phyloP scores from a whole-genome alignment of 2,797 vertebrate genomes.

The Pipistrellus pipistrellus region DNA sequence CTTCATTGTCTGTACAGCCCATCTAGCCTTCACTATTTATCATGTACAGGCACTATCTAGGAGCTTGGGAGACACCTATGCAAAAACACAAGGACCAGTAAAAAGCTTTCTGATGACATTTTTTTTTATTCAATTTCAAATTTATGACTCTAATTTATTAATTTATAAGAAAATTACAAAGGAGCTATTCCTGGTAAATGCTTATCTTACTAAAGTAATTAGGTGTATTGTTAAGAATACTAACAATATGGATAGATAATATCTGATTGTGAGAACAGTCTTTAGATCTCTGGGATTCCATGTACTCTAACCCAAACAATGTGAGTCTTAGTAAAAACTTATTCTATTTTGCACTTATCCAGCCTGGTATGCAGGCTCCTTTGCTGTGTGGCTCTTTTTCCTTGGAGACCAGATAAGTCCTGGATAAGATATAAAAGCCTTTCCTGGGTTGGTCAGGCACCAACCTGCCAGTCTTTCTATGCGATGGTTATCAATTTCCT shows the following conservation, averaged over 20 bases:
- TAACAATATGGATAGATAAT: neutral
- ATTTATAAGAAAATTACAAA: neutral
- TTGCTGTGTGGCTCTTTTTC: neutral
- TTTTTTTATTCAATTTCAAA: neutral
- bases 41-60: fast-evolving
- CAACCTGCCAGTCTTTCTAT: neutral
- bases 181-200: neutral
- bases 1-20: neutral
- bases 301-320: neutral
- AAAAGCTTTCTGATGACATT: neutral
- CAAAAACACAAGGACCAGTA: neutral
- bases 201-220: neutral
- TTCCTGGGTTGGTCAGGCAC: neutral
- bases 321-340: neutral
- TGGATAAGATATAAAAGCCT: neutral
- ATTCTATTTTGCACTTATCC: neutral
- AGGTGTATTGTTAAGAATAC: neutral
- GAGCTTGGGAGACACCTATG: neutral
- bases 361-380: neutral
- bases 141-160: neutral
- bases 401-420: too few species aligned
- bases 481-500: fast-evolving
- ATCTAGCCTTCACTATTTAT: neutral
- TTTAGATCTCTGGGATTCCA: neutral
- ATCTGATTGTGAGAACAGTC: neutral